These are phyloP conservation scores for Ptyas mucosa DNA, from an alignment of 2,113 vertebrate genomes.

Conservation along the genomic window DNA sequence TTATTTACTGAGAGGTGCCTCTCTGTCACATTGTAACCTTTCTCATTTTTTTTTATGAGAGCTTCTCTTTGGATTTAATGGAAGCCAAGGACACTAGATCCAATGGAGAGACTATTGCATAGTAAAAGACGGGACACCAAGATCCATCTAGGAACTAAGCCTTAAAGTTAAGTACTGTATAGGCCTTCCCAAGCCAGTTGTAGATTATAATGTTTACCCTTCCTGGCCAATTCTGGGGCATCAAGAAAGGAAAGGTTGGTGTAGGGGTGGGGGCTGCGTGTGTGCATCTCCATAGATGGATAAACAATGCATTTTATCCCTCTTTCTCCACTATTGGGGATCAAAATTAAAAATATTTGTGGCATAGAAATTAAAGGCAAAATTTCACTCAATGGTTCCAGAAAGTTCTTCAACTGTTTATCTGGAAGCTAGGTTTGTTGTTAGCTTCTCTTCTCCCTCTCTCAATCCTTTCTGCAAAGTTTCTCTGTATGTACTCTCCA, in stretches of 20 bases:
- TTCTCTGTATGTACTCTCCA: neutral
- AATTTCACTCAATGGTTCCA: neutral
- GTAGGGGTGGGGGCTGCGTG: neutral
- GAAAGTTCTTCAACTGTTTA: neutral
- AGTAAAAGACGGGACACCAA: neutral
- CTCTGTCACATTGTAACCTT: neutral
- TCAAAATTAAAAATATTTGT: neutral
- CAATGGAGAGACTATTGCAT: neutral
- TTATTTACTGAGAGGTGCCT: neutral
- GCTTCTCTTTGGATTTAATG: neutral
- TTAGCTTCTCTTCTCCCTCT: neutral
- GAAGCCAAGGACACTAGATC: neutral
- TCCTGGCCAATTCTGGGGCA: neutral
- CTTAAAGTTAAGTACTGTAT: neutral
- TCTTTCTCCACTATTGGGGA: neutral
- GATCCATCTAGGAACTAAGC: neutral
- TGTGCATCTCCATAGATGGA: neutral
- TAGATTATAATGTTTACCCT: neutral
- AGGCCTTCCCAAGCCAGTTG: neutral
- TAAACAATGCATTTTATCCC: neutral
- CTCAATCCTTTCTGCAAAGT: neutral
- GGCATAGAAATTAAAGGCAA: neutral
- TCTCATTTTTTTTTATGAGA: neutral
- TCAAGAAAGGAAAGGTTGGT: neutral
- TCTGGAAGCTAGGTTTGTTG: no score